Conservation (phyloP, 2,888 invertebrate genomes). For the Craniophora ligustri region DNA sequence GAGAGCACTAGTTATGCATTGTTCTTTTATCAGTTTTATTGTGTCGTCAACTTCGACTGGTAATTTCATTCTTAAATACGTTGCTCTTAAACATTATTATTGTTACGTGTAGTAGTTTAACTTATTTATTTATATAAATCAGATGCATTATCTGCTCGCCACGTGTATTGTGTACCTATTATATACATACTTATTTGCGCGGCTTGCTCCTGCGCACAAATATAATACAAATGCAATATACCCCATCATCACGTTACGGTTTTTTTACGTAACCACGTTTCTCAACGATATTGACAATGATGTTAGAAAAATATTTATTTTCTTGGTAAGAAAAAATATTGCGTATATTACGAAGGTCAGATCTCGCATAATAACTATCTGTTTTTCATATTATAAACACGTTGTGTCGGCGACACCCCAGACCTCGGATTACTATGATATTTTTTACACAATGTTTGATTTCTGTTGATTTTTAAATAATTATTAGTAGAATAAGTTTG, state of each 20-base stretch:
- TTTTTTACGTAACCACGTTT: conserved; percentile 17
- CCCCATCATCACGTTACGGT: conserved; percentile 26
- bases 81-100: conserved; percentile 2
- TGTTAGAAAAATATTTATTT: conserved; percentile 23
- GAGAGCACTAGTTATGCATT: conserved; percentile 34
- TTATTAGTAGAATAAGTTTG: too few species aligned
- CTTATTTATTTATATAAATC: conserved; percentile 14
- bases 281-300: conserved; percentile 25
- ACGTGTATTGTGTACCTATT: conserved; percentile 36
- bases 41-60: conserved; percentile 24
- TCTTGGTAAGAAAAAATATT: conserved; percentile 27
- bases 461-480: too few species aligned
- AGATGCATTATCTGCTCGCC: conserved; percentile 11
- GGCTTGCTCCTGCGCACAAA: conserved; percentile 34
- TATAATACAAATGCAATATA: conserved; percentile 41
- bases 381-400: conserved; percentile 8
- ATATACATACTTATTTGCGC: conserved; percentile 42
- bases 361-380: conserved; percentile 17
- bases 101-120: conserved; percentile 3
- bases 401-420: too few species aligned
- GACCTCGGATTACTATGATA: too few species aligned
- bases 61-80: conserved; percentile 19
- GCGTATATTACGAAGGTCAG: conserved; percentile 27
- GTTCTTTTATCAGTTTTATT: conserved; percentile 42
- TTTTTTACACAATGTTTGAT: too few species aligned